Conservation (phyloP, 2,113 vertebrate genomes). For the Spea multiplicata region DNA sequence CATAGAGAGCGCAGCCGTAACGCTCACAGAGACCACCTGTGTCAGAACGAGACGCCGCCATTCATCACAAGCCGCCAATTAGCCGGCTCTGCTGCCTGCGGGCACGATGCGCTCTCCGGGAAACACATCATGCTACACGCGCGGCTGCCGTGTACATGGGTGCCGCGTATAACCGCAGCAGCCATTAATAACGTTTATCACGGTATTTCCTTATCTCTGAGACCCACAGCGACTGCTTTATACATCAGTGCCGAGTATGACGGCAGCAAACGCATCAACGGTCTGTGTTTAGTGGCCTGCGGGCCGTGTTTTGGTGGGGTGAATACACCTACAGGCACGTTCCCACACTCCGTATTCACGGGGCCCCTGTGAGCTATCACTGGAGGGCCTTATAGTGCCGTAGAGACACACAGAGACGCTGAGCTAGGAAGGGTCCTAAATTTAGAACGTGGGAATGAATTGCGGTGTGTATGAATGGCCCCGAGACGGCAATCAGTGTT, state of each 20-base stretch:
- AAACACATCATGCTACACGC: neutral
- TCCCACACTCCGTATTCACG: constrained; percentile 18
- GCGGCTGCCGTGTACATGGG: neutral
- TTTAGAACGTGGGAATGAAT: neutral
- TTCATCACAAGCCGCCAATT: constrained; percentile 86
- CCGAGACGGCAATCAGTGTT: neutral
- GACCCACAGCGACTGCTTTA: neutral
- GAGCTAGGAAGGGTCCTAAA: constrained; percentile 22
- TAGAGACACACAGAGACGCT: neutral
- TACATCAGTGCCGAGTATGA: neutral
- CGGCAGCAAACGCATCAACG: neutral
- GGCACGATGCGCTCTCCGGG: constrained; percentile 19
- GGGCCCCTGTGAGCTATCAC: constrained; percentile 12
- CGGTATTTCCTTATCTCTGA: neutral
- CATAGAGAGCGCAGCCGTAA: constrained; percentile 68
- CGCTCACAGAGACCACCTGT: constrained; percentile 71
- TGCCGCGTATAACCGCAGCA: neutral
- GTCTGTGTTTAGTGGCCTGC: too few species aligned
- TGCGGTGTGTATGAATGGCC: neutral
- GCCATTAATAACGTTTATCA: neutral
- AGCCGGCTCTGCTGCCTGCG: constrained; percentile 62
- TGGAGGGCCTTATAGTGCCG: neutral
- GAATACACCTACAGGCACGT: constrained; percentile 3
- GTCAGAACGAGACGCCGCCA: constrained; percentile 70
- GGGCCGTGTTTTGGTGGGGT: neutral